These are phyloP conservation scores for Vesta saturnalis DNA, from an alignment of 2,888 invertebrate species.

Conservation along the genomic window DNA sequence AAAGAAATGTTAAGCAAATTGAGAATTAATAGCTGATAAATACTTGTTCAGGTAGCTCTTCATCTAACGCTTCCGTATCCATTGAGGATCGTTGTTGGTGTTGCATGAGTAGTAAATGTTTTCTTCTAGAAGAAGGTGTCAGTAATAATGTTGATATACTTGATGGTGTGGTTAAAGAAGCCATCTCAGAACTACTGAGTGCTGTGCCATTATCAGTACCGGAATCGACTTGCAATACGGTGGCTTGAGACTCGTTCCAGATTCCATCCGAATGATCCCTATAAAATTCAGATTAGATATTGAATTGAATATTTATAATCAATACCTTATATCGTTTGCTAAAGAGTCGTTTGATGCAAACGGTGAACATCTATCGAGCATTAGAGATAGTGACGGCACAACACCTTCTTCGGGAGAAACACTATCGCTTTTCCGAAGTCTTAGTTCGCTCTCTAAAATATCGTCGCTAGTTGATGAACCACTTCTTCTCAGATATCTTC, in stretches of 20 bases:
- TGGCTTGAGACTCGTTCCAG: slow-evolving; percentile 91
- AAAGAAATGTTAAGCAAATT: not conserved
- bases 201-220: slow-evolving; percentile 73
- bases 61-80: slow-evolving; percentile 84
- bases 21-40: too few relatives aligned
- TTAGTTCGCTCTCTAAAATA: slow-evolving; percentile 40
- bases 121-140: slow-evolving; percentile 82
- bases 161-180: slow-evolving; percentile 63
- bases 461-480: slow-evolving; percentile 59
- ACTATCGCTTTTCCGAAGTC: slow-evolving; percentile 51
- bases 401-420: slow-evolving; percentile 63
- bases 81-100: slow-evolving; percentile 88
- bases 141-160: slow-evolving; percentile 70
- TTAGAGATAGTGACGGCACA: slow-evolving; percentile 59
- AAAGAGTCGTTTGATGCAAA: slow-evolving; percentile 87
- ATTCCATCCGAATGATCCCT: slow-evolving; percentile 87
- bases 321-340: slow-evolving; percentile 74
- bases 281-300: slow-evolving; percentile 37
- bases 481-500: slow-evolving; percentile 75
- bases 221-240: slow-evolving; percentile 80
- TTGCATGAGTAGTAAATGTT: slow-evolving; percentile 79
- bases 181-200: slow-evolving; percentile 64
- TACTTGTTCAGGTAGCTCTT: slow-evolving; percentile 73
- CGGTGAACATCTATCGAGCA: slow-evolving; percentile 69
- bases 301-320: not conserved